These are phyloP conservation scores for Nannospalax galili DNA, from an alignment of 2,113 vertebrate species.

Conservation along the genomic window DNA sequence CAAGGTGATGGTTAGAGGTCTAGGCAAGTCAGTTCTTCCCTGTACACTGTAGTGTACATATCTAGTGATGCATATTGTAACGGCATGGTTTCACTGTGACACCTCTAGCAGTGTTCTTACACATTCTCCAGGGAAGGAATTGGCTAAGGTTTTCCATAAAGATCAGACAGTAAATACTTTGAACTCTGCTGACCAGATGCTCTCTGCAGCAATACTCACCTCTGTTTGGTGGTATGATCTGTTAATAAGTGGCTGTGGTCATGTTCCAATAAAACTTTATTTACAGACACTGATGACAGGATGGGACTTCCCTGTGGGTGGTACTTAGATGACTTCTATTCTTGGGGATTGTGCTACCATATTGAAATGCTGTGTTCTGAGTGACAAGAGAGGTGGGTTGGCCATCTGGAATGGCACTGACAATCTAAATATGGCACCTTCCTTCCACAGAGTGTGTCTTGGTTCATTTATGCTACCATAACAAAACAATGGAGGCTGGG, in stretches of 20 bases:
- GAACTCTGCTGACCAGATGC: not conserved
- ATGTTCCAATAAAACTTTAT: not conserved
- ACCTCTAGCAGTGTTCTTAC: not conserved
- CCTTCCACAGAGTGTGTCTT: not conserved
- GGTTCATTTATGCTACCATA: not conserved
- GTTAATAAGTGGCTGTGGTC: not conserved
- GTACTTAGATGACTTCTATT: not conserved
- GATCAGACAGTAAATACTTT: not conserved
- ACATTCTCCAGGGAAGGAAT: not conserved
- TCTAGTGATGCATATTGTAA: not conserved
- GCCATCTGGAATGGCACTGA: not conserved
- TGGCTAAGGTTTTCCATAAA: not conserved
- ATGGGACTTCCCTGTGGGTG: not conserved
- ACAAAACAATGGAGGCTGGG: not conserved
- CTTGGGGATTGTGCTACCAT: not conserved
- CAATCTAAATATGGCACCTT: not conserved
- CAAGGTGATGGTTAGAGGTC: not conserved
- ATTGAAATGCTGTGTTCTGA: not conserved
- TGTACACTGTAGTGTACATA: not conserved
- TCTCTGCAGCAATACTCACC: not conserved
- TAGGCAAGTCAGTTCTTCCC: not conserved
- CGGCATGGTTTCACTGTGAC: not conserved
- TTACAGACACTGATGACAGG: not conserved
- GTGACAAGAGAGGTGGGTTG: not conserved
- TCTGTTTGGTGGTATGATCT: accelerated